Evolutionary conservation across 2,888 invertebrate species (phyloP).

Genomic region (Calliphora vomitoria): DNA sequence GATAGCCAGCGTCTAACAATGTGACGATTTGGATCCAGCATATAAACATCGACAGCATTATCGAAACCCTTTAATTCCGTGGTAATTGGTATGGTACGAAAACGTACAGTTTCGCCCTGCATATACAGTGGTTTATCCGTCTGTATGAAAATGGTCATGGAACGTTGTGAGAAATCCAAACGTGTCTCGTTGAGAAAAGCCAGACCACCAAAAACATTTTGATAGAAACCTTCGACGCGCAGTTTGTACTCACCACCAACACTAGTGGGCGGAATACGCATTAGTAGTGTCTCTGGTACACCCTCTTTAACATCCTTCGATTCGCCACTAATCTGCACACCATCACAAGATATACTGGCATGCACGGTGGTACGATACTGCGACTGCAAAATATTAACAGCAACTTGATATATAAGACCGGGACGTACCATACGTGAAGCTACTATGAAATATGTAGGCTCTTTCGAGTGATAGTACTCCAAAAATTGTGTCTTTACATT

Average conservation of each 20-base stretch:
- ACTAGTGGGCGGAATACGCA: slow-evolving; percentile 94
- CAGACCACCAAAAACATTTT: slow-evolving; percentile 90
- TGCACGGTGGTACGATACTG: slow-evolving; percentile 92
- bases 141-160: slow-evolving; percentile 98
- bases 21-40: slow-evolving; percentile 94
- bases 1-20: slow-evolving; percentile 97
- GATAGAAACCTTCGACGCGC: slow-evolving; percentile 91
- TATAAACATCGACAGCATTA: slow-evolving; percentile 95
- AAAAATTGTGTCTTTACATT: slow-evolving; percentile 80
- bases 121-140: slow-evolving; percentile 97
- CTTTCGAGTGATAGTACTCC: slow-evolving; percentile 80
- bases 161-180: slow-evolving; percentile 93
- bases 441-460: slow-evolving; percentile 93
- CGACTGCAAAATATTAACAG: slow-evolving; percentile 92
- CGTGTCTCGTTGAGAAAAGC: slow-evolving; percentile 95
- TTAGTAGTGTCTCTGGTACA: slow-evolving; percentile 94
- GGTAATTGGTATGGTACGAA: slow-evolving; percentile 96
- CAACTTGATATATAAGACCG: slow-evolving; percentile 94
- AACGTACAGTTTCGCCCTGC: slow-evolving; percentile 95
- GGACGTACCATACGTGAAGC: slow-evolving; percentile 96
- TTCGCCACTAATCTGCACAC: slow-evolving; percentile 94
- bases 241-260: slow-evolving; percentile 93
- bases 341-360: slow-evolving; percentile 95
- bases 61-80: slow-evolving; percentile 96
- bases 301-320: slow-evolving; percentile 93